Percentiles rank a stretch among this genome's conserved stretches.
phyloP scores from a whole-genome alignment of 2,888 invertebrate species.

The Disparrhopalites patrizii region DNA sequence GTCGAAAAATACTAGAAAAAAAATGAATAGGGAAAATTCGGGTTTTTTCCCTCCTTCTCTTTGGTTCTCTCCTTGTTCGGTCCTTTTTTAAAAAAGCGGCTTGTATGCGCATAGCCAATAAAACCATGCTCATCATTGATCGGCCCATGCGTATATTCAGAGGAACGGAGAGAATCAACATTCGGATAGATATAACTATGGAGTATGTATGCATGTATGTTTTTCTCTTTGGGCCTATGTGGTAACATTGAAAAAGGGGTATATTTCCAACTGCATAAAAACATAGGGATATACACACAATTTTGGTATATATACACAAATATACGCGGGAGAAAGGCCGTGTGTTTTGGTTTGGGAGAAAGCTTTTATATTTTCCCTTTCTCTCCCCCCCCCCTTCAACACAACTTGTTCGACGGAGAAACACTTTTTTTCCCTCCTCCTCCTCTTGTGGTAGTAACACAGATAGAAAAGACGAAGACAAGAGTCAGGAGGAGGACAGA shows the following conservation, averaged over 20 bases:
- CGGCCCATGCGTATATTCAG: slow-evolving; percentile 24
- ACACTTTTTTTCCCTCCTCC: no score
- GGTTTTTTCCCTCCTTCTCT: background rate
- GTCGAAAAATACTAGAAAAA: background rate
- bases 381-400: no score
- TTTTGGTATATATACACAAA: no score
- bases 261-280: background rate
- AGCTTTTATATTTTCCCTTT: no score
- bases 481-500: no score
- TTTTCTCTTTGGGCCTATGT: no score
- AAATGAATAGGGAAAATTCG: background rate
- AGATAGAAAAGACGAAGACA: no score
- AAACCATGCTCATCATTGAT: slow-evolving; percentile 28
- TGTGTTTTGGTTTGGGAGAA: no score
- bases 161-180: background rate
- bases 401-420: slow-evolving; percentile 5
- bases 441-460: no score
- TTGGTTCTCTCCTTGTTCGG: background rate
- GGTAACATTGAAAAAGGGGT: background rate
- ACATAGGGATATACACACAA: background rate
- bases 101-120: slow-evolving; percentile 22
- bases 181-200: background rate
- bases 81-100: slow-evolving; percentile 2
- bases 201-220: no score
- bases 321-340: background rate